Percentiles rank a stretch among this genome's conserved stretches.
phyloP scores from a whole-genome alignment of 2,797 vertebrate species.

The Phoebastria nigripes region DNA sequence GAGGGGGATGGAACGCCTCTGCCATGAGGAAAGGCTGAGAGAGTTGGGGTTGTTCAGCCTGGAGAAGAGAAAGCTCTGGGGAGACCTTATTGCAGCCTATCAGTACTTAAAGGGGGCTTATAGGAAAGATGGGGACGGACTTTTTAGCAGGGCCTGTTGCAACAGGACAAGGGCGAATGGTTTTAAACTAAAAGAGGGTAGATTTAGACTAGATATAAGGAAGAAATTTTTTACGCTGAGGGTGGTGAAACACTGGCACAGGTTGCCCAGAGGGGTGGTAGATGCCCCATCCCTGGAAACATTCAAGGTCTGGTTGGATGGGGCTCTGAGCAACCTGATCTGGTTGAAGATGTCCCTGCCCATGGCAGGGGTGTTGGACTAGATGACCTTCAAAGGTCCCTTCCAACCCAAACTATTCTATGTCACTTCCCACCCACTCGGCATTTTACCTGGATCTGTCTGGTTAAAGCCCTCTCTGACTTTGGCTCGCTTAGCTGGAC shows the following conservation, averaged over 20 bases:
- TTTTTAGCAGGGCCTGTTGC: too few relatives aligned
- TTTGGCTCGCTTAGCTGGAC: background rate
- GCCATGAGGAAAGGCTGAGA: background rate
- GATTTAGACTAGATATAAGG: background rate
- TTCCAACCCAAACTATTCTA: background rate
- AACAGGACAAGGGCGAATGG: too few relatives aligned
- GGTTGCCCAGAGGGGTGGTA: background rate
- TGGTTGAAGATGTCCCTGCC: too few relatives aligned
- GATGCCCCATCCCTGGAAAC: background rate
- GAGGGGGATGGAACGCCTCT: background rate
- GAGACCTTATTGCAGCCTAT: too few relatives aligned
- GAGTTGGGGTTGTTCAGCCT: background rate
- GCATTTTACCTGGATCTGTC: background rate
- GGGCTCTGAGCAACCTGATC: too few relatives aligned
- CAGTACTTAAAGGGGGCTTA: too few relatives aligned
- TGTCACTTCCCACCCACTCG: rapidly evolving
- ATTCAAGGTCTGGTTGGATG: background rate
- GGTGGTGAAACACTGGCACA: background rate
- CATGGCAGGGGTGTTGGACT: background rate
- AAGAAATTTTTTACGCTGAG: background rate
- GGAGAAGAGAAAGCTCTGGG: background rate
- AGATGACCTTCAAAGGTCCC: background rate
- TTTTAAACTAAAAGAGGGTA: background rate
- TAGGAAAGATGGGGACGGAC: background rate
- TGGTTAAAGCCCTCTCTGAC: background rate